A percentile compares a stretch with the other conserved stretches of the same genome.
Conservation (phyloP, 2,113 vertebrate genomes). For the Euleptes europaea region DNA sequence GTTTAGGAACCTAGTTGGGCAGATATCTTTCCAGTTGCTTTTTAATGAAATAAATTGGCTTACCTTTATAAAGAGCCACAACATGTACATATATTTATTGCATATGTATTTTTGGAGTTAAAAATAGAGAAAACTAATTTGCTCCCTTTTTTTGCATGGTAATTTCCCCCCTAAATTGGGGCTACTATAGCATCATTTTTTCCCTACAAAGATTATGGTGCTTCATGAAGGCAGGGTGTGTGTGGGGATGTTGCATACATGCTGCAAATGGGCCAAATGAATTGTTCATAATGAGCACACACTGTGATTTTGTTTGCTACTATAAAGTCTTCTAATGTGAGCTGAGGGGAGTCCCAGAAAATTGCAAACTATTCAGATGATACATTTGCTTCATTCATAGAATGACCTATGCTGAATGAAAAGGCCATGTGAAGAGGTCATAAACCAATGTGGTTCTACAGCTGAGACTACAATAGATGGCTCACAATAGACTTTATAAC, state of each 20-base stretch:
- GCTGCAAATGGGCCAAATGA: background rate
- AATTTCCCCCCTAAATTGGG: too few species aligned
- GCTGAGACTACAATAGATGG: background rate
- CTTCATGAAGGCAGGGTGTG: background rate
- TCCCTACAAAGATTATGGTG: background rate
- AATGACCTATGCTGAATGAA: background rate
- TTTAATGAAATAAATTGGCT: too few species aligned
- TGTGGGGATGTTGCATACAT: background rate
- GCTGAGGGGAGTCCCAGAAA: background rate
- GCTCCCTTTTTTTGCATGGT: too few species aligned
- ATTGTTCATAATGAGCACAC: background rate
- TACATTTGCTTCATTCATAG: background rate
- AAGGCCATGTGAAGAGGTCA: background rate
- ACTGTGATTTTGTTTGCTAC: background rate
- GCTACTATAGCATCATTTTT: too few species aligned
- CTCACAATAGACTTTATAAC: background rate
- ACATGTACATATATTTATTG: too few species aligned
- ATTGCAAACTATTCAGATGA: background rate
- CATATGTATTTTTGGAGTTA: too few species aligned
- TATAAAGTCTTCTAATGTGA: background rate
- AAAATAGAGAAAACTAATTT: too few species aligned
- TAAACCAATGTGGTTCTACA: background rate
- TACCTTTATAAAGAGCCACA: too few species aligned
- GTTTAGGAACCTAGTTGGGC: too few species aligned
- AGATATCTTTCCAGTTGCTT: too few species aligned